Evolutionary conservation across 1,140 invertebrate species (phyloP).

Genomic region (Drosophila nigrodunni): DNA sequence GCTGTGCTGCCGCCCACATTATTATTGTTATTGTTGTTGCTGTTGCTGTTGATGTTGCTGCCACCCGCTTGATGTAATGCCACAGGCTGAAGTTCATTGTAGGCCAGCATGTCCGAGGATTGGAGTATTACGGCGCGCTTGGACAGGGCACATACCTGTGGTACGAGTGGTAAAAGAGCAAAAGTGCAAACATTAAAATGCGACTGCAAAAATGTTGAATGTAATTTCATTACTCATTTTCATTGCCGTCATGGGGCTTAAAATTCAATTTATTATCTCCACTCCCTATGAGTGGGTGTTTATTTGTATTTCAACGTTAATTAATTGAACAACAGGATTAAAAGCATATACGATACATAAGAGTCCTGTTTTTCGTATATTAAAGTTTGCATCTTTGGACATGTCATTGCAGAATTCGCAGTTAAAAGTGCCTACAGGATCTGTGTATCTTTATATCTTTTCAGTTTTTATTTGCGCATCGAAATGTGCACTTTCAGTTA

Average conservation of each 20-base stretch:
- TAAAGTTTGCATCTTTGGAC: background rate
- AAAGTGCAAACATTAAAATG: conserved; percentile 44
- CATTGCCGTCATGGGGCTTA: conserved; percentile 42
- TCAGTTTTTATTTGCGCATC: conserved; percentile 46
- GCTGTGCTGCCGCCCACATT: conserved; percentile 61
- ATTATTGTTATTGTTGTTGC: conserved; percentile 57
- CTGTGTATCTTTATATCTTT: background rate
- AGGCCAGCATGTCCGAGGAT: conserved; percentile 77
- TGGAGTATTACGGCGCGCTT: conserved; percentile 86
- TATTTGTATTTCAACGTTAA: conserved; percentile 73
- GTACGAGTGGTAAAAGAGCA: conserved; percentile 38
- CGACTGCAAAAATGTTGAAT: conserved; percentile 40
- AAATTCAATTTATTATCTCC: conserved; percentile 73
- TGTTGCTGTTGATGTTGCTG: conserved; percentile 46
- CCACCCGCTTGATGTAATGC: conserved; percentile 54
- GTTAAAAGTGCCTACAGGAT: background rate
- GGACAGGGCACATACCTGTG: conserved; percentile 90
- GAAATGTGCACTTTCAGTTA: conserved; percentile 62
- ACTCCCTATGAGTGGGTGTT: conserved; percentile 10
- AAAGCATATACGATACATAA: conserved; percentile 50
- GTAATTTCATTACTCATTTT: conserved; percentile 53
- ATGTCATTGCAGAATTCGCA: conserved; percentile 22
- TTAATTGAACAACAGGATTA: conserved; percentile 73
- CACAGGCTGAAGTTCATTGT: conserved; percentile 72
- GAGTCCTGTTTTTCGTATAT: no score